phyloP scores from a whole-genome alignment of 2,113 vertebrate genomes.

The Chaetops frenatus region DNA sequence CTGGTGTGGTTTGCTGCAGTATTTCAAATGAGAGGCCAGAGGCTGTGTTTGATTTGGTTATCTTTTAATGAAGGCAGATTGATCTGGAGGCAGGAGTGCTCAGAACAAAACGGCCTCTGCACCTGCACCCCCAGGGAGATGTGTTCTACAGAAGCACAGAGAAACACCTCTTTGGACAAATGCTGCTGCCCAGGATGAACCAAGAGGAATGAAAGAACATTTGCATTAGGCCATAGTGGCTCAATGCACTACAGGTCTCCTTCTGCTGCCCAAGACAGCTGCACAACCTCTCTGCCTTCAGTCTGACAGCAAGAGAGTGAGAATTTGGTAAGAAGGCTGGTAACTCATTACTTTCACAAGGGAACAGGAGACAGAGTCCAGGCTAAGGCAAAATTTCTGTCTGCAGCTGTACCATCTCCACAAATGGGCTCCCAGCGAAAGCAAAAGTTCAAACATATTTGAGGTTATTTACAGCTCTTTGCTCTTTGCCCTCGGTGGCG shows the following conservation, averaged over 20 bases:
- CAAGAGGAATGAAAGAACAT: background rate
- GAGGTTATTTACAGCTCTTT: background rate
- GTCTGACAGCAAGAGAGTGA: background rate
- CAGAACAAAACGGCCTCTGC: background rate
- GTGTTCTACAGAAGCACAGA: background rate
- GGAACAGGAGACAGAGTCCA: background rate
- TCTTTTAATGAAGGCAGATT: background rate
- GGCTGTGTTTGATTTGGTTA: slow-evolving; percentile 54
- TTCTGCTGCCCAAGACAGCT: background rate
- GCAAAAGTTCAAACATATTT: background rate
- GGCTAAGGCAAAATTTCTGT: background rate
- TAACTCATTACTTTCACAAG: background rate
- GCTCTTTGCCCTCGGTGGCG: fast-evolving
- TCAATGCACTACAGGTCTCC: background rate
- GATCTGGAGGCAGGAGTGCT: background rate
- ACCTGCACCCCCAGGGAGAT: background rate
- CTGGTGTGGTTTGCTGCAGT: background rate
- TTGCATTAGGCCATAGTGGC: background rate
- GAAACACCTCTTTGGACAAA: background rate
- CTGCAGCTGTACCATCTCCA: background rate
- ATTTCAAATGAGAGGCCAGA: background rate
- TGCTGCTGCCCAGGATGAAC: background rate
- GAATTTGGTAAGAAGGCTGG: background rate
- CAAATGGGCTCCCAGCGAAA: background rate
- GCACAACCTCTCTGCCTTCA: background rate